Evolutionary conservation across 2,888 invertebrate species (phyloP).

Genomic region (Mechanitis messenoides): DNA sequence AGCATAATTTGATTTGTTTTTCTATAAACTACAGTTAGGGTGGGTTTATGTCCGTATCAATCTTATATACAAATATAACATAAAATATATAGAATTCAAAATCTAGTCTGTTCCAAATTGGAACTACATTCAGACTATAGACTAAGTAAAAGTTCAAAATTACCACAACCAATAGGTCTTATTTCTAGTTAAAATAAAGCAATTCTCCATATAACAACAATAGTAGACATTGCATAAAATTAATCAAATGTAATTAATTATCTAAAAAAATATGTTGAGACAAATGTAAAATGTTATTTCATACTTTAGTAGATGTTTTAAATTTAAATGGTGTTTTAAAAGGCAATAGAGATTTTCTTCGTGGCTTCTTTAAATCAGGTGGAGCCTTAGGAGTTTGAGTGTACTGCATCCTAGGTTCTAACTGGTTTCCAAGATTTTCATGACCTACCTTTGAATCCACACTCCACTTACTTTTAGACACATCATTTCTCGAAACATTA

Average conservation of each 20-base stretch:
- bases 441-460: conserved; percentile 49
- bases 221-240: not conserved
- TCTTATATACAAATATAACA: conserved; percentile 47
- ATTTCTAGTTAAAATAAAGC: conserved; percentile 8
- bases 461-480: conserved; percentile 53
- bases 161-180: conserved; percentile 32
- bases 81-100: conserved; percentile 29
- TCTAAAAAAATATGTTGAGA: no score
- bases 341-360: conserved; percentile 60
- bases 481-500: conserved; percentile 49
- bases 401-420: conserved; percentile 43
- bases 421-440: conserved; percentile 44
- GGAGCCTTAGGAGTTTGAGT: conserved; percentile 50
- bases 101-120: conserved; percentile 20
- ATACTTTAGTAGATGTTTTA: conserved; percentile 58
- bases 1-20: conserved; percentile 25
- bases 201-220: no score
- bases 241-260: no score
- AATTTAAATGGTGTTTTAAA: conserved; percentile 74
- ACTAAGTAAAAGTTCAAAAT: conserved; percentile 12
- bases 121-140: conserved; percentile 21
- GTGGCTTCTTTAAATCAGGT: conserved; percentile 56
- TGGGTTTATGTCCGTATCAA: conserved; percentile 71
- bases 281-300: conserved; percentile 18
- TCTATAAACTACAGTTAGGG: conserved; percentile 59